Evolutionary conservation across 2,113 vertebrate genomes (phyloP), one percentile per base, ranked within the genome.

Genomic region (Campylorhamphus procurvoides): DNA sequence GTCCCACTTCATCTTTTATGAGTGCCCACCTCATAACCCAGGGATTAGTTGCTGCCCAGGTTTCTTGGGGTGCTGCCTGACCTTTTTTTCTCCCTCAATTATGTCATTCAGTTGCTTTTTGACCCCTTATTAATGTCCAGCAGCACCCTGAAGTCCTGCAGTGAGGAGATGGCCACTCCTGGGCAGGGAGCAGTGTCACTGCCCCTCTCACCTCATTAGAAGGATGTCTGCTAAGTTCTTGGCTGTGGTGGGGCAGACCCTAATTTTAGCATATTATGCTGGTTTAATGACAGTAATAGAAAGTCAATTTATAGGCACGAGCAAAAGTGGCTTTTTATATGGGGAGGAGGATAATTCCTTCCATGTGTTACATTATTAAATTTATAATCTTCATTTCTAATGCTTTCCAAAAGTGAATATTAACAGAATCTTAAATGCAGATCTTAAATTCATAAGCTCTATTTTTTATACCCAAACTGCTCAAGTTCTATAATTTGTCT

Each of bases 311-410:
- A 94, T 94, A 97, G 97, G 93, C 94, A 97, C 92, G 95, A 97
- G 93, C 94, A 96, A 96, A 97, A 97, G 97, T 97, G 95, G 94
- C 84, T 94, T 97, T 97, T 97, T 90, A 56, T 92, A 63, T 94
- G 92, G 95, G 94, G 23, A 50, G 94, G 83, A 94, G 83, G 85
- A 96, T 95, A 96, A 81, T 96, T 97, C 92, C 94, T 96, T 95
- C 91, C 76, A 18, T 86, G 62, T 75, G 96, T 95, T 97, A 84
- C 97, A 97, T 97, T 98, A 98, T 97, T 98, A 98, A 98, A 97
- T 98, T 97, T 97, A 91, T 96, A 97, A 97, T 98, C 94, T 97
- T 98, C 96, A 79, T 97, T 92, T 97, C 94, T 97, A 96, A 97
- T 97, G 97, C 93, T 97, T 98, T 96, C 96, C 90, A 93, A 95